A percentile compares a stretch with the other conserved stretches of the same genome.
These are phyloP conservation scores for Gadopsis bispinosus DNA, from an alignment of 2,797 vertebrate genomes.

Conservation along the genomic window DNA sequence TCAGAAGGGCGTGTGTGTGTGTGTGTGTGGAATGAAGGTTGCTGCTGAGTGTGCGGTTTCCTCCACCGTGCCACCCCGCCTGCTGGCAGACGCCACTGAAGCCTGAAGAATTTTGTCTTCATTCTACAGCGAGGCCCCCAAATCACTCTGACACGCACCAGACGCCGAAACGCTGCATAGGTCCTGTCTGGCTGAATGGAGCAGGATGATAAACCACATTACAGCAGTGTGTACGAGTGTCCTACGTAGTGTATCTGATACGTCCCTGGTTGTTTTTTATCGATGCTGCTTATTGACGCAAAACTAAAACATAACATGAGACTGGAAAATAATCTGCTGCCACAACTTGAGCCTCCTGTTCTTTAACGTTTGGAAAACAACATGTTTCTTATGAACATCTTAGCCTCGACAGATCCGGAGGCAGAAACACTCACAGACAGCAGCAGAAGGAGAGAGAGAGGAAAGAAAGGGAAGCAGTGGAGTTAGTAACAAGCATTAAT, in stretches of 20 bases:
- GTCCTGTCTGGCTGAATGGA: conserved; percentile 24
- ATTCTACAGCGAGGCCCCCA: conserved; percentile 56
- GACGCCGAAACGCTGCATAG: conserved; percentile 29
- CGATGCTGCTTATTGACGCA: neutral
- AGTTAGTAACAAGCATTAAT: too few species aligned
- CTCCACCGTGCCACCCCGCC: conserved; percentile 34
- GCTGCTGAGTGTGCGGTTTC: conserved; percentile 71
- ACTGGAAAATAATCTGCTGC: neutral
- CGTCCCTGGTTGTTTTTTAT: neutral
- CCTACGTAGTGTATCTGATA: neutral
- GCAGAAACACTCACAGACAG: too few species aligned
- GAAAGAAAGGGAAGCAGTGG: too few species aligned
- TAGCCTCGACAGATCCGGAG: too few species aligned
- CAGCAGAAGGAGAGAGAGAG: too few species aligned
- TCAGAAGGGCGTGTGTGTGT: neutral
- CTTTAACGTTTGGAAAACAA: too few species aligned
- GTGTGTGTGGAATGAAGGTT: conserved; percentile 42
- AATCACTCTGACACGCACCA: conserved; percentile 53
- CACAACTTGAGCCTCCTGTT: neutral
- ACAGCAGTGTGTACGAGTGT: neutral
- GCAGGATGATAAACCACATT: conserved; percentile 32
- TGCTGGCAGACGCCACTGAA: conserved; percentile 43
- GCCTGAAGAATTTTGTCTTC: conserved; percentile 74
- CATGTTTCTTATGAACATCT: too few species aligned
- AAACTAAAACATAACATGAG: neutral